Evolutionary conservation across 2,888 invertebrate genomes (phyloP), one percentile per base, ranked within the genome.

Genomic region (Nasonovia ribisnigri): DNA sequence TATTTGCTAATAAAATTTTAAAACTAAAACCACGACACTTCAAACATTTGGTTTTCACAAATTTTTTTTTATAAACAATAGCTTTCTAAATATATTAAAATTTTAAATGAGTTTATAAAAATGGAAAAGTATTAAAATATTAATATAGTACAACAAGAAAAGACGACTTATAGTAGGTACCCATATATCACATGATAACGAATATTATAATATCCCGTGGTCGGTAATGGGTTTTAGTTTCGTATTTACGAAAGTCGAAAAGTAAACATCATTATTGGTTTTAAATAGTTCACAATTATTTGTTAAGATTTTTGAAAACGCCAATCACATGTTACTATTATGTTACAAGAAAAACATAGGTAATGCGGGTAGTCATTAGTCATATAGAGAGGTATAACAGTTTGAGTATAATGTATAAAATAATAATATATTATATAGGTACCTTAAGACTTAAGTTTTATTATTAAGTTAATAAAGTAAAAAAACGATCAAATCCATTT

Each of bases 111-210:
- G 43, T 51, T 51, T 92, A 92, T 92, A 92, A 92, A 92, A 92
- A 92, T 92, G 92, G 43, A 92, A 92, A 92, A 92, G 43, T 92
- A 88, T 92, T 92, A 77, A 88, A 92, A 88, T 92, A 88, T 92
- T 29, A 67, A n/a, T 77, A 51, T 51, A 60, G 48, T 88, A 92
- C 86, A 67, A 88, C 48, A 42, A 92, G 42, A 42, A 67, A 88
- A 67, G 11, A 92, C 13, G 36, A 46, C 46, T 24, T 77, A 88
- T 11, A 57, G 20, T 36, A 13, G 57, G 57, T 91, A 57, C 42
- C n/a, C 54, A 51, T 48, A 10, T 88, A 51, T 57, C 57, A 88
- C 87, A 46, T 8, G 24, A 29, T 51, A 87, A 29, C 20, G 16
- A 48, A 60, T 86, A 48, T 60, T 84, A 91, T 86, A 77, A 60